A percentile compares a stretch with the other conserved stretches of the same genome.
Evolutionary conservation across 1,140 invertebrate species (phyloP).

Genomic region (Tetragnatha versicolor): DNA sequence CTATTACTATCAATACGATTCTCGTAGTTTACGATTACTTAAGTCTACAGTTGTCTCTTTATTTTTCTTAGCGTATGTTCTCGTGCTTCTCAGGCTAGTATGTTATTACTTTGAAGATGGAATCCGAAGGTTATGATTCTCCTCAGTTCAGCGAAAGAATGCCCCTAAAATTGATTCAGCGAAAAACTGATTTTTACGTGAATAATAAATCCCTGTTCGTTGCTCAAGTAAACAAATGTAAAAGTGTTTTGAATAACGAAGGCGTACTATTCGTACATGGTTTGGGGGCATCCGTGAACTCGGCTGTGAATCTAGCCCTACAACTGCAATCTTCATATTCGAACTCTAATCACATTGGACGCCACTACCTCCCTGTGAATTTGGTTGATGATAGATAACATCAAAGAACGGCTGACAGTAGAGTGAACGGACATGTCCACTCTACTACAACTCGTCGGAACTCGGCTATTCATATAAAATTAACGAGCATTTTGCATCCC

Average conservation of each 20-base stretch:
- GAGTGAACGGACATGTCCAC: no score
- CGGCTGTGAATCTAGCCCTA: constrained; percentile 84
- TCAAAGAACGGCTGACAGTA: constrained; percentile 76
- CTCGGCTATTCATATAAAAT: constrained; percentile 82
- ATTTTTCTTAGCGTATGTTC: no score
- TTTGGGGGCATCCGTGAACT: constrained; percentile 82
- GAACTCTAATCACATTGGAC: constrained; percentile 74
- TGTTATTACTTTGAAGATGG: no score
- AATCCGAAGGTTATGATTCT: no score
- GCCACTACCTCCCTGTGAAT: constrained; percentile 82
- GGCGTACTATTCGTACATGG: constrained; percentile 85
- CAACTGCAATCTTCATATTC: constrained; percentile 76
- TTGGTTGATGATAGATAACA: constrained; percentile 85
- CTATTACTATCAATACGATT: no score
- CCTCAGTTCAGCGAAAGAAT: constrained; percentile 13
- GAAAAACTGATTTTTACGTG: constrained; percentile 63
- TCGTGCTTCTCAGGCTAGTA: no score
- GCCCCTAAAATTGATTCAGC: constrained; percentile 6
- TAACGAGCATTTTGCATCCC: no score
- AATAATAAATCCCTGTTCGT: constrained; percentile 68
- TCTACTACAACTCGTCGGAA: constrained; percentile 75
- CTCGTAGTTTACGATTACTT: no score
- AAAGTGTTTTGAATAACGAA: constrained; percentile 76
- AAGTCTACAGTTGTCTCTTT: no score
- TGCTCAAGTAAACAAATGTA: constrained; percentile 79